phyloP scores from a whole-genome alignment of 2,888 invertebrate genomes.

The Cylloceria caligata region DNA sequence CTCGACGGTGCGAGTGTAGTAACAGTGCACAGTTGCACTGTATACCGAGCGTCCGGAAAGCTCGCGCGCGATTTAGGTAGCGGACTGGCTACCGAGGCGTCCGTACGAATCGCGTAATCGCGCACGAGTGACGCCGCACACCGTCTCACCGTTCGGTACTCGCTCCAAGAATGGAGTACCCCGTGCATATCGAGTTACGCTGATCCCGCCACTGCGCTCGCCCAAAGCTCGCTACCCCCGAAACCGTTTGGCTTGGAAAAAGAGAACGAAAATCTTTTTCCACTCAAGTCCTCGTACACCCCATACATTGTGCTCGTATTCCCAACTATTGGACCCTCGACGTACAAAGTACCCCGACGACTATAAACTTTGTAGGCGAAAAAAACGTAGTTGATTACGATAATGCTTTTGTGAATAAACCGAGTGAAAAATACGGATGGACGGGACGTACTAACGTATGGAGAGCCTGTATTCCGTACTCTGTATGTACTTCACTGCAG shows the following conservation, averaged over 20 bases:
- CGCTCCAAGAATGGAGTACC: conserved; percentile 64
- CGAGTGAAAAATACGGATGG: conserved; percentile 48
- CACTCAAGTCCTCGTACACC: not conserved
- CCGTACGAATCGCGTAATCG: conserved; percentile 42
- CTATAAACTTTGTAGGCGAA: conserved; percentile 29
- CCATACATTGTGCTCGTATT: conserved; percentile 17
- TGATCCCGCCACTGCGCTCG: conserved; percentile 53
- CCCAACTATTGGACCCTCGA: not conserved
- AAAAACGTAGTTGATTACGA: conserved; percentile 44
- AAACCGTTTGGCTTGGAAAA: conserved; percentile 41
- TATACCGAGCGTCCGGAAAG: conserved; percentile 26
- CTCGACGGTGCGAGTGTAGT: not conserved
- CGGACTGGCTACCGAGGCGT: conserved; percentile 40
- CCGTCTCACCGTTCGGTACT: conserved; percentile 38
- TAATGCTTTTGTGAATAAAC: conserved; percentile 53
- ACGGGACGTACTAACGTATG: not conserved
- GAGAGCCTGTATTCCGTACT: conserved; percentile 5
- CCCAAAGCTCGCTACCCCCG: conserved; percentile 7
- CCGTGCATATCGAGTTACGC: conserved; percentile 68
- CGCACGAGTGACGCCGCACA: conserved; percentile 39
- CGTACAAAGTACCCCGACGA: conserved; percentile 1
- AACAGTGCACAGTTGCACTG: conserved; percentile 1
- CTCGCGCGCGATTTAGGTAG: conserved; percentile 29
- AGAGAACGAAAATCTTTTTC: conserved; percentile 16
- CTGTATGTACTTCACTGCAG: conserved; percentile 8